These are phyloP conservation scores for Lomographa bimaculata DNA, from an alignment of 2,888 invertebrate species.

Conservation along the genomic window DNA sequence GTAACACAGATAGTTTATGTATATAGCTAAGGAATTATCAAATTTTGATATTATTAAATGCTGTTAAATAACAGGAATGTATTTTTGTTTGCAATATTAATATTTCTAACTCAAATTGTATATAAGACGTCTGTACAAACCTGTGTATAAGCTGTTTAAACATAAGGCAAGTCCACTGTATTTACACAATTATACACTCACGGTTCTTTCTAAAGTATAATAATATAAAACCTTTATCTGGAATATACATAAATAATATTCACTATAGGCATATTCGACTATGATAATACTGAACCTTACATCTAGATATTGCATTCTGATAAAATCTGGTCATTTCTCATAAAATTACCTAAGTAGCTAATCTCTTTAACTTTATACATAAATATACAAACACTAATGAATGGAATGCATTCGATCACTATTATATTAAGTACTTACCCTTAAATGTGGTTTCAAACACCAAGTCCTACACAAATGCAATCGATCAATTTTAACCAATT, in stretches of 20 bases:
- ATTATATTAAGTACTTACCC: constrained; percentile 10
- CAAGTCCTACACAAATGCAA: constrained; percentile 20
- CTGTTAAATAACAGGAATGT: too few relatives aligned
- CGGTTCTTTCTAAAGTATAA: constrained; percentile 41
- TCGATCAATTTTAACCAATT: constrained; percentile 23
- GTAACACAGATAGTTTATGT: constrained; percentile 5
- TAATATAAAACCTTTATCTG: constrained; percentile 66
- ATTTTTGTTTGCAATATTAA: too few relatives aligned
- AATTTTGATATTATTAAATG: too few relatives aligned
- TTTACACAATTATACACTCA: constrained; percentile 64
- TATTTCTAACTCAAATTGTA: too few relatives aligned
- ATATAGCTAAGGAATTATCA: too few relatives aligned
- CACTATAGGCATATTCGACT: constrained; percentile 72
- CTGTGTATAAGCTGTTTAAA: too few relatives aligned
- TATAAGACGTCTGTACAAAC: too few relatives aligned
- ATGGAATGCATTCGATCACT: constrained; percentile 63
- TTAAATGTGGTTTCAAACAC: constrained; percentile 10
- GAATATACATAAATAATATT: constrained; percentile 75
- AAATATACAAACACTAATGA: constrained; percentile 63
- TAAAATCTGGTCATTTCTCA: constrained; percentile 81
- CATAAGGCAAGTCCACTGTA: constrained; percentile 46
- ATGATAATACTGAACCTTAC: constrained; percentile 79
- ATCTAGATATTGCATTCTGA: constrained; percentile 81
- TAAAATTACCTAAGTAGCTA: constrained; percentile 59
- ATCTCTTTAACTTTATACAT: constrained; percentile 64